These are phyloP conservation scores for Hirudinaria manillensis DNA, from an alignment of 2,888 invertebrate genomes.

Conservation along the genomic window DNA sequence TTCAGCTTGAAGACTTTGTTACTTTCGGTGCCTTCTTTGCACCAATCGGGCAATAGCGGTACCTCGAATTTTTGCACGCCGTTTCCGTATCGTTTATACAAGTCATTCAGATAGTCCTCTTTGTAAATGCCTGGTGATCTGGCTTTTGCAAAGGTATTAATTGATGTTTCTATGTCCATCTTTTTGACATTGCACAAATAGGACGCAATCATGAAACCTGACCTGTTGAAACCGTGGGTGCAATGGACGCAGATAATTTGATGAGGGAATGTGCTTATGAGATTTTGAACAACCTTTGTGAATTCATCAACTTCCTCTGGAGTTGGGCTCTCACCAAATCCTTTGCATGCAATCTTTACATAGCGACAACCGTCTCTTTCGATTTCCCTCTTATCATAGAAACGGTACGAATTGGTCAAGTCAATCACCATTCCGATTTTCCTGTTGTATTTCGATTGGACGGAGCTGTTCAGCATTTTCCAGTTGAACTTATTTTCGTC, in stretches of 20 bases:
- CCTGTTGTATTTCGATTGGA: slow-evolving; percentile 58
- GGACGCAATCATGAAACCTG: slow-evolving; percentile 89
- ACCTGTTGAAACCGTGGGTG: too few species aligned
- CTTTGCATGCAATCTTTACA: slow-evolving; percentile 79
- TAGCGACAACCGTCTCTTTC: slow-evolving; percentile 74
- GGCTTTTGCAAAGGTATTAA: slow-evolving; percentile 50
- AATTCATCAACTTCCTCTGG: background rate
- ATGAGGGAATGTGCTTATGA: background rate
- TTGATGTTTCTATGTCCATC: slow-evolving; percentile 72
- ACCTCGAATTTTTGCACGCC: slow-evolving; percentile 64
- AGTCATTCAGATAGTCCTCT: too few species aligned
- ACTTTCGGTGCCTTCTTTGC: slow-evolving; percentile 61
- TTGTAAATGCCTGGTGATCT: slow-evolving; percentile 95
- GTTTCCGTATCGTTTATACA: slow-evolving; percentile 75
- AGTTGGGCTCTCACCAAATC: slow-evolving; percentile 53
- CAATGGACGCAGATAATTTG: slow-evolving; percentile 67
- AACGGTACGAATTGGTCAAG: slow-evolving; percentile 86
- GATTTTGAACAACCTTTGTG: background rate
- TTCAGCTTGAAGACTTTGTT: slow-evolving; percentile 50
- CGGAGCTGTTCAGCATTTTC: slow-evolving; percentile 55
- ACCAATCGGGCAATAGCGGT: slow-evolving; percentile 81
- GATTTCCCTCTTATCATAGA: slow-evolving; percentile 75
- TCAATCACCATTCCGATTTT: slow-evolving; percentile 93
- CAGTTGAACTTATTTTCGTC: slow-evolving; percentile 76
- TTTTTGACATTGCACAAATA: slow-evolving; percentile 88